phyloP scores from a whole-genome alignment of 2,888 invertebrate genomes.

The Apamea crenata region DNA sequence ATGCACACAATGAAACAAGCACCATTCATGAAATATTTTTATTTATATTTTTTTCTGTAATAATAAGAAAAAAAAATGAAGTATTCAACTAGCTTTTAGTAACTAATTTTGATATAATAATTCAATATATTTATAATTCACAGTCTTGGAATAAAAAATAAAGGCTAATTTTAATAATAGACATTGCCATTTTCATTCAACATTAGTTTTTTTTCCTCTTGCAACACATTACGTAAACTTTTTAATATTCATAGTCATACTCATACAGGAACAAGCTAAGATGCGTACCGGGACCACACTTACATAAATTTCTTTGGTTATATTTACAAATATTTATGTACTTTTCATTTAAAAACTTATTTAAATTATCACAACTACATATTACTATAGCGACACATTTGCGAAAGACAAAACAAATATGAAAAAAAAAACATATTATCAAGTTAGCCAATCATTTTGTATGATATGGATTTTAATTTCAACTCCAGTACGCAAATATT shows the following conservation, averaged over 20 bases:
- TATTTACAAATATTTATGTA: conserved; percentile 79
- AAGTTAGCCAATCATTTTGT: not conserved
- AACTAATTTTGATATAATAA: conserved; percentile 67
- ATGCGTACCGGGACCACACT: conserved; percentile 61
- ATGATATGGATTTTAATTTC: not conserved
- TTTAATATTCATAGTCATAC: conserved; percentile 32
- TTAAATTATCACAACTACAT: conserved; percentile 61
- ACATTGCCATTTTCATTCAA: conserved; percentile 57
- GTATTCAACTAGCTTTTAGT: conserved; percentile 63
- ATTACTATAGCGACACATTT: conserved; percentile 39
- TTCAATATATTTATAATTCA: conserved; percentile 74
- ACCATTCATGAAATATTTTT: conserved; percentile 61
- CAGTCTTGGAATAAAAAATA: conserved; percentile 81
- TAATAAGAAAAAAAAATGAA: conserved; percentile 67
- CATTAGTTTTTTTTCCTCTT: conserved; percentile 45
- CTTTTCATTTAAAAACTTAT: conserved; percentile 62
- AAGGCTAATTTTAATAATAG: conserved; percentile 69
- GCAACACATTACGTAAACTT: conserved; percentile 57
- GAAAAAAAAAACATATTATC: not conserved
- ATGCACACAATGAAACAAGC: conserved; percentile 41
- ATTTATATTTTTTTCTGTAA: conserved; percentile 66
- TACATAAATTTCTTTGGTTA: conserved; percentile 85
- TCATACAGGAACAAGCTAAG: conserved; percentile 49
- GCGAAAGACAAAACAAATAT: conserved; percentile 30
- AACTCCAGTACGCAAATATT: conserved; percentile 53